Evolutionary conservation across 2,113 vertebrate genomes (phyloP).

Genomic region (Mungos mungo): DNA sequence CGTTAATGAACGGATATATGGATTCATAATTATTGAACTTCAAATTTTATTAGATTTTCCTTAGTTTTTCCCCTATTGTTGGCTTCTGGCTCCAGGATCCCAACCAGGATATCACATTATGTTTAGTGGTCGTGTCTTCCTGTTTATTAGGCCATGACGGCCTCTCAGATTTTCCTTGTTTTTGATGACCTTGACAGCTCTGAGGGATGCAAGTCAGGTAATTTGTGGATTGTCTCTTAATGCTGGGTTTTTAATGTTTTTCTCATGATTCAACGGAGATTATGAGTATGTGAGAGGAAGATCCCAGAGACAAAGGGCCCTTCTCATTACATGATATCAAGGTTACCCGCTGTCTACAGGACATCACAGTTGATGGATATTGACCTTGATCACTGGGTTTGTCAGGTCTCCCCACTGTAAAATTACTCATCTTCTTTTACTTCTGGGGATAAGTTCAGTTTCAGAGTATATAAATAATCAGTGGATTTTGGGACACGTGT

Average conservation of each 20-base stretch:
- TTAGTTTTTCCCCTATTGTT: background rate
- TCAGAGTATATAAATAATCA: background rate
- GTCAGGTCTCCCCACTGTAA: background rate
- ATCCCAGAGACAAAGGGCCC: background rate
- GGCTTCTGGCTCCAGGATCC: rapidly evolving
- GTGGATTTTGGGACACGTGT: no score
- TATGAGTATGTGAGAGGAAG: background rate
- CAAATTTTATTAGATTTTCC: background rate
- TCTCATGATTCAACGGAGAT: background rate
- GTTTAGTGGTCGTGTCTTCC: background rate
- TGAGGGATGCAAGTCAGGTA: background rate
- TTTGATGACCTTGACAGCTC: background rate
- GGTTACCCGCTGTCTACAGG: no score
- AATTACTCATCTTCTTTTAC: background rate
- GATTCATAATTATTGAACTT: rapidly evolving
- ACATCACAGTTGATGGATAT: rapidly evolving
- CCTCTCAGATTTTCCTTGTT: background rate
- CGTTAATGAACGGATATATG: background rate
- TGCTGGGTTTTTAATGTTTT: background rate
- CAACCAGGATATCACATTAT: background rate
- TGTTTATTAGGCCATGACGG: background rate
- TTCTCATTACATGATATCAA: no score
- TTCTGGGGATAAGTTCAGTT: background rate
- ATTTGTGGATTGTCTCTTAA: background rate
- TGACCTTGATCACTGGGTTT: background rate